Base-by-base conservation (phyloP, 2,797 vertebrate genomes). In the Sebastes dallii region DNA sequence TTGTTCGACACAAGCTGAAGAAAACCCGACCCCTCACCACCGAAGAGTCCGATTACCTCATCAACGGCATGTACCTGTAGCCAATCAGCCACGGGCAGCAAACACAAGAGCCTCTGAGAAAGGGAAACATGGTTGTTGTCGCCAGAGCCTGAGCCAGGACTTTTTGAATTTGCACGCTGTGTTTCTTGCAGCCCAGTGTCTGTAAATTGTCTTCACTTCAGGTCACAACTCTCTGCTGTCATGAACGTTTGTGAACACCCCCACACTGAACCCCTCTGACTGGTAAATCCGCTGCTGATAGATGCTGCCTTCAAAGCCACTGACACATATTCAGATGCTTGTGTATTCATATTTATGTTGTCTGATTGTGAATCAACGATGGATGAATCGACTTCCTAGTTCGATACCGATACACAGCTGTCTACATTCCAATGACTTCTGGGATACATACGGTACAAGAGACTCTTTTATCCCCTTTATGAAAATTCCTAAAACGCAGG, bases 21-120 rank as follows among this genome's bases (percentile, higher is more conserved):
- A 99, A 99, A 94, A 95, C 97, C 56, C 96, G 97, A 12, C 98
- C 98, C 66, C 96, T 99, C 82, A 98, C 96, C 67, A 99, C 98
- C 0, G 98, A 99, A 93, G 99, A 99, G 90, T 99, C 98, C 0
- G 99, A 99, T 95, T 99, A 99, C 96, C 98, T 99, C 95, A 99
- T 99, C 93, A 99, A 99, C 34, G 98, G 98, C 96, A 99, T 99
- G 99, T 99, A 99, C 94, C 91, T 97, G 91, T 97, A 96, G 91
- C 85, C 74, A 27, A 29, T 68, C 60, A 6, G 25, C 9, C 22
- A 16, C 20, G 36, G 29, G 52, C 58, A 24, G 62, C 20, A 32
- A 65, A 55, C 3, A 24, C 5, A 14, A 66, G 27, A 32, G 4
- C 1, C 1, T 34, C 7, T 58, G 13, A 65, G 69, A 24, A 42